These are phyloP conservation scores for Chionomys nivalis DNA, from an alignment of 2,113 vertebrate genomes.

Conservation along the genomic window DNA sequence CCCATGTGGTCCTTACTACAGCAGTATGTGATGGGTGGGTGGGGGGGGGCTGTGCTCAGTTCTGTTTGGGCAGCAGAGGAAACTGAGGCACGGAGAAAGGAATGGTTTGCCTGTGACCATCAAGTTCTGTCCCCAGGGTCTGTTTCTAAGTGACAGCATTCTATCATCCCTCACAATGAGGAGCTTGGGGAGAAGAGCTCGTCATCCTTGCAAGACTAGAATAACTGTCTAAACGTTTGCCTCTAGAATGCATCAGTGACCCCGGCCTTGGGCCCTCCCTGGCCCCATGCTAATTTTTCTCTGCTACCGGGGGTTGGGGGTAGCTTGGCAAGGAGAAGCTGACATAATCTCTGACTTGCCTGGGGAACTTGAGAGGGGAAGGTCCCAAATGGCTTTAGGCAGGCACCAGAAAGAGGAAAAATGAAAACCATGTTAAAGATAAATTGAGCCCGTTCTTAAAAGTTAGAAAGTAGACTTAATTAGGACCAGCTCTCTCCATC, in stretches of 20 bases:
- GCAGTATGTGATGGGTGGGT: too few species aligned
- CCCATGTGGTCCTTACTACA: not conserved
- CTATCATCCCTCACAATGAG: not conserved
- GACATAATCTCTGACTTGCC: conserved; percentile 83
- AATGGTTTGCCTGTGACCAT: not conserved
- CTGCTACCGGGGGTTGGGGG: conserved; percentile 77
- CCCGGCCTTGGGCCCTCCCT: not conserved
- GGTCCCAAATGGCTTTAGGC: conserved; percentile 84
- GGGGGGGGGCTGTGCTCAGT: not conserved
- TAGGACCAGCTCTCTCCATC: conserved; percentile 87
- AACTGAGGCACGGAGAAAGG: not conserved
- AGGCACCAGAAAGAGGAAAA: conserved; percentile 86
- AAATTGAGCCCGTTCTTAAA: conserved; percentile 87
- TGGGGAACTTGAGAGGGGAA: conserved; percentile 85
- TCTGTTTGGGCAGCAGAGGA: not conserved
- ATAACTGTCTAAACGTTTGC: not conserved
- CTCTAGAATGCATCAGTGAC: not conserved
- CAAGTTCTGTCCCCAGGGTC: not conserved
- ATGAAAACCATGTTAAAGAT: conserved; percentile 90
- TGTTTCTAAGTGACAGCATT: not conserved
- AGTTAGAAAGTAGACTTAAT: conserved; percentile 90
- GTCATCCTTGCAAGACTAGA: not conserved
- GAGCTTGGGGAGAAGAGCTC: not conserved
- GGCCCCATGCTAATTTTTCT: conserved; percentile 67
- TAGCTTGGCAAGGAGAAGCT: conserved; percentile 55